These are phyloP conservation scores for Polyergus mexicanus DNA, from an alignment of 1,140 invertebrate genomes.

Conservation along the genomic window DNA sequence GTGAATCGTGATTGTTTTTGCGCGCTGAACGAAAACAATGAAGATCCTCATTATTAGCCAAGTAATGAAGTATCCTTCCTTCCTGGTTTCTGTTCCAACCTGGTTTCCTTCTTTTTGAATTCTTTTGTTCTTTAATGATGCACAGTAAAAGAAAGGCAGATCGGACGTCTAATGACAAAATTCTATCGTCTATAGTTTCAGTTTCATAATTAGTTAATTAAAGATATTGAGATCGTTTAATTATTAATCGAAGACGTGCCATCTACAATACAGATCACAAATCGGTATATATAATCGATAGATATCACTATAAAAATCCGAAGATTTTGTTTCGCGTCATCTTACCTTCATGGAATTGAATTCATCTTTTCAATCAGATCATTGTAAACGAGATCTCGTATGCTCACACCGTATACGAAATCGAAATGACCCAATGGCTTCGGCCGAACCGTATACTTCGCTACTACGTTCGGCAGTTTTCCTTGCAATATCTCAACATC, in stretches of 20 bases:
- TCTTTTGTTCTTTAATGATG: neutral
- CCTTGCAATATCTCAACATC: constrained; percentile 34
- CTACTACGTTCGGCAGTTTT: constrained; percentile 50
- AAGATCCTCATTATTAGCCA: neutral
- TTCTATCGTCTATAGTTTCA: neutral
- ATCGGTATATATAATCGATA: neutral
- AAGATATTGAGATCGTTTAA: neutral
- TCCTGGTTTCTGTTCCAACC: neutral
- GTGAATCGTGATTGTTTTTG: no score
- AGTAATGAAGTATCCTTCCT: neutral
- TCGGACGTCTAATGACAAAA: neutral
- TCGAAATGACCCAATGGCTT: constrained; percentile 54
- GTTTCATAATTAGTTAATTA: neutral
- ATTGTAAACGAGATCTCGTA: constrained; percentile 34
- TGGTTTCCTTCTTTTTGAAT: neutral
- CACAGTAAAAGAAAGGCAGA: neutral
- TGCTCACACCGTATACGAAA: constrained; percentile 30
- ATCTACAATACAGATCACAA: neutral
- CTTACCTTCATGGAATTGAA: constrained; percentile 27
- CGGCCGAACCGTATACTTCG: constrained; percentile 31
- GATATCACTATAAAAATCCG: neutral
- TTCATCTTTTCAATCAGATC: constrained; percentile 52
- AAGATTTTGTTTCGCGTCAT: neutral
- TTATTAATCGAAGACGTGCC: neutral
- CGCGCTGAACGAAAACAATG: no score